phyloP scores from a whole-genome alignment of 2,888 invertebrate genomes.

The Carabus problematicus region DNA sequence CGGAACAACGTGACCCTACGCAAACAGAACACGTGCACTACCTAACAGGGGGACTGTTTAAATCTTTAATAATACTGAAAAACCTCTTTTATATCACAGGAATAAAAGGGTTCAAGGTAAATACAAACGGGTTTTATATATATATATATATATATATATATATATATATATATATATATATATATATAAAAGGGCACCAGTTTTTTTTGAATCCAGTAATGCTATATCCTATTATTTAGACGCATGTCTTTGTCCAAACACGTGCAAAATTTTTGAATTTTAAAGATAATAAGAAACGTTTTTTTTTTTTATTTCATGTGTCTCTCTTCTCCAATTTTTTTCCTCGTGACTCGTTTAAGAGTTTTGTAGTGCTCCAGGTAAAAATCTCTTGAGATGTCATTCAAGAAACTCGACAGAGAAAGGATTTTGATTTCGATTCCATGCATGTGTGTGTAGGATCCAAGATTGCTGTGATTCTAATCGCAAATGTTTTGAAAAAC shows the following conservation, averaged over 20 bases:
- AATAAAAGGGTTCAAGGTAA: conserved; percentile 52
- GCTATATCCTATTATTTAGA: conserved; percentile 56
- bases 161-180: conserved; percentile 45
- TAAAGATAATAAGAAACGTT: conserved; percentile 9
- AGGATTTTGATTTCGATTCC: too few relatives aligned
- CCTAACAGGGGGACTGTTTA: conserved; percentile 37
- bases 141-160: conserved; percentile 42
- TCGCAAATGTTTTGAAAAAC: too few relatives aligned
- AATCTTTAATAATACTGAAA: conserved; percentile 45
- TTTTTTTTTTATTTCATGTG: too few relatives aligned
- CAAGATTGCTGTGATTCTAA: too few relatives aligned
- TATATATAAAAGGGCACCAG: conserved; percentile 31
- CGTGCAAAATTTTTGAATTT: conserved; percentile 46
- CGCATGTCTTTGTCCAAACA: conserved; percentile 52
- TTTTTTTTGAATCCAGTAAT: conserved; percentile 49
- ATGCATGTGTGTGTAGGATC: too few relatives aligned
- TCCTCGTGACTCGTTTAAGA: too few relatives aligned
- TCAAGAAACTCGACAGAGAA: too few relatives aligned
- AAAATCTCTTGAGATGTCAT: too few relatives aligned
- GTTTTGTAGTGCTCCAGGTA: too few relatives aligned
- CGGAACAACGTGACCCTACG: background rate
- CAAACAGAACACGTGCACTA: conserved; percentile 5
- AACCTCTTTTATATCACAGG: conserved; percentile 44
- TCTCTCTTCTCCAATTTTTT: too few relatives aligned
- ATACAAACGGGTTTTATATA: conserved; percentile 51